Evolutionary conservation across 37 sponge, comb jelly and placozoan species (phyloP).

Genomic region (Chondrosia reniformis): DNA sequence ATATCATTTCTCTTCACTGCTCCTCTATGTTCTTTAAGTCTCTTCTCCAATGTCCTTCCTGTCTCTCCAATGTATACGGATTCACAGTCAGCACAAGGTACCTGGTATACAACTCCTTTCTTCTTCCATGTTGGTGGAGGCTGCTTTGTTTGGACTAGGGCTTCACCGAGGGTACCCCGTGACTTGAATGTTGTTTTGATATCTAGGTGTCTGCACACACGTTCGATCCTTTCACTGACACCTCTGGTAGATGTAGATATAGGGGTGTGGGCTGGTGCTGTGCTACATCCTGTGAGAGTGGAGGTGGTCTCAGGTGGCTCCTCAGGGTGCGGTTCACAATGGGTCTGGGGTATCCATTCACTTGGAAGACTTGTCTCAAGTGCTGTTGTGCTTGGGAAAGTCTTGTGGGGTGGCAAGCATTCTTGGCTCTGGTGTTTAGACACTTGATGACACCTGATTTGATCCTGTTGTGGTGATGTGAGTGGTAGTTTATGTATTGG

Average conservation of each 20-base stretch:
- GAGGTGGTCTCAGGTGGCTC: not conserved
- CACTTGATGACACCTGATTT: not conserved
- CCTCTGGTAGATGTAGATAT: not conserved
- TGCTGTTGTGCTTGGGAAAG: not conserved
- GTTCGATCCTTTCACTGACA: not conserved
- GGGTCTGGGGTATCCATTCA: not conserved
- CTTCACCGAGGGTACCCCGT: not conserved
- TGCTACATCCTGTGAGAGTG: not conserved
- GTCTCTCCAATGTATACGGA: too few species aligned
- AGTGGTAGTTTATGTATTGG: not conserved
- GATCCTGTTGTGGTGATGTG: not conserved
- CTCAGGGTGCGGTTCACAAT: not conserved
- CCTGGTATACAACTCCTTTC: too few species aligned
- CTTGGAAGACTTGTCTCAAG: not conserved
- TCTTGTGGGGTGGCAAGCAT: not conserved
- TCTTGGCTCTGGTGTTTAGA: not conserved
- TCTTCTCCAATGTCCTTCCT: not conserved
- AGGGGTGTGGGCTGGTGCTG: not conserved
- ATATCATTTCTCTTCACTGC: not conserved
- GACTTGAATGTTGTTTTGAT: not conserved
- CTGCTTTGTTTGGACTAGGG: conserved; percentile 2
- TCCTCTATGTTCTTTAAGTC: not conserved
- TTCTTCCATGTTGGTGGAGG: conserved; percentile 1
- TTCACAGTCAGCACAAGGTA: too few species aligned
- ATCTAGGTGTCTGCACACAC: not conserved